These are phyloP conservation scores for Dromiciops gliroides DNA, from an alignment of 2,113 vertebrate species.

Conservation along the genomic window DNA sequence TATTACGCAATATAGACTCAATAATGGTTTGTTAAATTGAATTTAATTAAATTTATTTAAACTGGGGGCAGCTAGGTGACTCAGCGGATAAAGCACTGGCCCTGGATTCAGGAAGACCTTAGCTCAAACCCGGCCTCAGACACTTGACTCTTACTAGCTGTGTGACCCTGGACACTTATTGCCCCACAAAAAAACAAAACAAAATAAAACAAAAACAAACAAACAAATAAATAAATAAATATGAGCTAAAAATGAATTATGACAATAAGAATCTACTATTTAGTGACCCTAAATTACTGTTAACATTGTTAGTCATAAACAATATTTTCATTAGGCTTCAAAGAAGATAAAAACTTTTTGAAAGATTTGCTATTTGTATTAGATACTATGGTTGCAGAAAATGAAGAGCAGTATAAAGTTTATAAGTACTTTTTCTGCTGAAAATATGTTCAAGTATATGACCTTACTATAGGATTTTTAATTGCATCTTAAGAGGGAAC, in stretches of 20 bases:
- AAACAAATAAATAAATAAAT: too few relatives aligned
- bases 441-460: neutral
- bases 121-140: too few relatives aligned
- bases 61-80: too few relatives aligned
- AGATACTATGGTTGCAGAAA: neutral
- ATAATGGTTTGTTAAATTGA: neutral
- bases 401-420: neutral
- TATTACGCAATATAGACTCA: neutral
- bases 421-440: neutral
- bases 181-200: too few relatives aligned
- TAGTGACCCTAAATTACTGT: neutral
- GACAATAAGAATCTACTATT: neutral
- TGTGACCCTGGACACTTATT: too few relatives aligned
- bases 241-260: neutral
- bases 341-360: neutral
- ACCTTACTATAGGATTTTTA: neutral
- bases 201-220: too few relatives aligned
- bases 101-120: too few relatives aligned
- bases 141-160: too few relatives aligned
- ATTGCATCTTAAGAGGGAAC: neutral
- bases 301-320: neutral
- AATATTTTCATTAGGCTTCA: neutral
- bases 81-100: too few relatives aligned
- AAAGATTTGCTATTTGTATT: neutral
- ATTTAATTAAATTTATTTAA: neutral